Percentiles rank a stretch among this genome's conserved stretches.
phyloP scores from a whole-genome alignment of 2,888 invertebrate genomes.

The Thecophora atra region DNA sequence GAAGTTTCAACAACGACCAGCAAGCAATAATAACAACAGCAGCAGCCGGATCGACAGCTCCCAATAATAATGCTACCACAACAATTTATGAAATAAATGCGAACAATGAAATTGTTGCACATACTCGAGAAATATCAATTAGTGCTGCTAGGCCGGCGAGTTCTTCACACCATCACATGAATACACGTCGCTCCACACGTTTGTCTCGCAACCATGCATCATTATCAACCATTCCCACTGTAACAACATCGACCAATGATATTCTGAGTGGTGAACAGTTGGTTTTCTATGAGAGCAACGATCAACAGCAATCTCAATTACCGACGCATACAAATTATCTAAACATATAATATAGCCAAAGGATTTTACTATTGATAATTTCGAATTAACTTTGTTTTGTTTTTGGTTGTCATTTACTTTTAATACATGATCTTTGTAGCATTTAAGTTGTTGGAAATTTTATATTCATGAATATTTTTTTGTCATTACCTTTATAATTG shows the following conservation, averaged over 20 bases:
- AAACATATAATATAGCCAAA: constrained; percentile 27
- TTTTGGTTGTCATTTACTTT: background rate
- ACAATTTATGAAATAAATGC: constrained; percentile 31
- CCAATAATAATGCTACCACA: constrained; percentile 23
- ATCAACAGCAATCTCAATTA: constrained; percentile 44
- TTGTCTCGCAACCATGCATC: constrained; percentile 31
- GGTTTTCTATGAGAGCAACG: constrained; percentile 46
- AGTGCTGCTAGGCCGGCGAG: constrained; percentile 30
- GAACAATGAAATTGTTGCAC: constrained; percentile 33
- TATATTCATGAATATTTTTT: constrained; percentile 29
- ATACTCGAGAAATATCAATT: constrained; percentile 31
- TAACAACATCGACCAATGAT: constrained; percentile 42
- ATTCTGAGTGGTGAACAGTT: constrained; percentile 40
- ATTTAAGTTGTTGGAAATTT: background rate
- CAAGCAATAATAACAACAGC: constrained; percentile 28
- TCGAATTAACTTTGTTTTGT: constrained; percentile 14
- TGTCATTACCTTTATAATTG: constrained; percentile 17
- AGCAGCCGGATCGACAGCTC: constrained; percentile 30
- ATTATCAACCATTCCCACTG: constrained; percentile 38
- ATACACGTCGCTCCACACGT: constrained; percentile 38
- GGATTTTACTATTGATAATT: background rate
- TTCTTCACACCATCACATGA: constrained; percentile 25
- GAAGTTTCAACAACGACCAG: constrained; percentile 29
- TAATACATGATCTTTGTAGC: background rate
- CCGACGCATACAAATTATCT: constrained; percentile 27